phyloP scores from a whole-genome alignment of 2,797 vertebrate genomes.

The Gobio occitaniae region DNA sequence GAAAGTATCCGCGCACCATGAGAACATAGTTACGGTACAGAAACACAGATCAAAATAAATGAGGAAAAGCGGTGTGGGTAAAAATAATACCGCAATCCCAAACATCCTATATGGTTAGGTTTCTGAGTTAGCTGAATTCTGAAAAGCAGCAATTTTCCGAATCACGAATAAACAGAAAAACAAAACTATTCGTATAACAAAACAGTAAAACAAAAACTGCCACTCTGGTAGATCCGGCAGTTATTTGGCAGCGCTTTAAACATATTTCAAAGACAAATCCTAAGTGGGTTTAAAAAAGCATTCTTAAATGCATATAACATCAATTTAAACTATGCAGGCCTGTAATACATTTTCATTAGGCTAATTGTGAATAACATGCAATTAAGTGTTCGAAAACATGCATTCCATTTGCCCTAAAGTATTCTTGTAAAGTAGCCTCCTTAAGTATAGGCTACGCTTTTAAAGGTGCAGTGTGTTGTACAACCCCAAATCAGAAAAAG shows the following conservation, averaged over 20 bases:
- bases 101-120: neutral
- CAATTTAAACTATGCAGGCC: no score
- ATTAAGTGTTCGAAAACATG: neutral
- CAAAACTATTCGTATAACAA: no score
- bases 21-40: neutral
- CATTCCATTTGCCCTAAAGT: neutral
- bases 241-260: neutral
- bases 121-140: neutral
- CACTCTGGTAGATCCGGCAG: neutral
- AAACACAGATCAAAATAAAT: neutral
- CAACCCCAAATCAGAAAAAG: no score
- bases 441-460: no score
- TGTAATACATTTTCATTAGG: neutral
- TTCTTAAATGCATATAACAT: neutral
- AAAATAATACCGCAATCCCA: neutral
- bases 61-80: neutral
- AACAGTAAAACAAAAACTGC: no score
- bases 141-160: neutral
- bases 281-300: neutral
- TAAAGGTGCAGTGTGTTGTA: no score
- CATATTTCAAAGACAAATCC: neutral
- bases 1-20: neutral
- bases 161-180: neutral
- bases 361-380: neutral
- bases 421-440: neutral